Evolutionary conservation across 2,113 vertebrate genomes (phyloP), one percentile per base, ranked within the genome.

Genomic region (Procavia capensis): DNA sequence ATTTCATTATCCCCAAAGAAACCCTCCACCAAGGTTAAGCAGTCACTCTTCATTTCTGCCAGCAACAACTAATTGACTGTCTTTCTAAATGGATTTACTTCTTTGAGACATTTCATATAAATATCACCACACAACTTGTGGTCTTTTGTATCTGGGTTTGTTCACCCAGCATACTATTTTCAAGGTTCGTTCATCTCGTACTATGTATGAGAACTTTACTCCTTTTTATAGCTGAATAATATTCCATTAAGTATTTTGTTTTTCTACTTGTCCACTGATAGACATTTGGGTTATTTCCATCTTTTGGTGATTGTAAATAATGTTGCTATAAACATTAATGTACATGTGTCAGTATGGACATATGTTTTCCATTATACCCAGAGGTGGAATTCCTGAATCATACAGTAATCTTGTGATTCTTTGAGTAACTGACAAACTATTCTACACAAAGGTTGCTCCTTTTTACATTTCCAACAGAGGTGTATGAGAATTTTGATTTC

Each of bases 251-350:
- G 9, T 9, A 72, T 74, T 85, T 90, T 83, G 6, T 36, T 59
- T 87, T 59, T 76, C 41, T 9, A 50, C 66, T 94, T 41, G 74
- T 70, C 34, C 86, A 31, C 79, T 76, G 54, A 31, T 88, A 14
- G 76, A n/a, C 6, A 81, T 81, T 87, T 94, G 31, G 61, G n/a
- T 63, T 94, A 29, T 88, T 96, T 96, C 43, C 1, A 85, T 11
- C 9, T 82, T 94, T 94, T 82, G 59, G 6, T 11, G 87, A 39
- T 80, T 86, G 75, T 84, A 31, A 54, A 90, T 75, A 75, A 31
- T 61, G 2, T 27, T 78, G 9, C 25, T 85, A 64, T 85, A 50
- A 85, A 85, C 3, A 54, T 83, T 85, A 9, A 19, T 72, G 24
- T 36, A 75, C 4, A 93, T 63, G n/a, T 43, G 87, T 85, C 81